A percentile compares a stretch with the other conserved stretches of the same genome.
phyloP scores from a whole-genome alignment of 2,888 invertebrate species.

The Liodrosophila aerea region DNA sequence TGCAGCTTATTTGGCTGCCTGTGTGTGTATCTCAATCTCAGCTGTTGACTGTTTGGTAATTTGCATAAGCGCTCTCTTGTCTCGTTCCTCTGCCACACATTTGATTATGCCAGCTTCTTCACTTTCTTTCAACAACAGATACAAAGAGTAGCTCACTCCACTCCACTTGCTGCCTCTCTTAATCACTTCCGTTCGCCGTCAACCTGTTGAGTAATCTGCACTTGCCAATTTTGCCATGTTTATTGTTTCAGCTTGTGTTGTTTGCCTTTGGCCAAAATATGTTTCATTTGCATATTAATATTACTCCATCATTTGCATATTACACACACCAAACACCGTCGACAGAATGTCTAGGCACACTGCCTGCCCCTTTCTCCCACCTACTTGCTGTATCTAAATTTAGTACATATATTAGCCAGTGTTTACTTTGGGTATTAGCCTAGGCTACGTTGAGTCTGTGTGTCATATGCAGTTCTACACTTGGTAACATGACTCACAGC shows the following conservation, averaged over 20 bases:
- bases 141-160: neutral
- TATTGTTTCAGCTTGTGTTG: conserved; percentile 21
- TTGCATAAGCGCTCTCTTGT: conserved; percentile 73
- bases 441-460: no score
- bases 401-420: no score
- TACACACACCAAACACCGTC: conserved; percentile 18
- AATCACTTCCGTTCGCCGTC: conserved; percentile 69
- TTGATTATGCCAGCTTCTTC: conserved; percentile 58
- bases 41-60: conserved; percentile 50
- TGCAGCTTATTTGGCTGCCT: conserved; percentile 4
- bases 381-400: no score
- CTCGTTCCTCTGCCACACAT: conserved; percentile 47
- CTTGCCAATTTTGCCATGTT: conserved; percentile 53
- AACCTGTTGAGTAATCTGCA: conserved; percentile 60
- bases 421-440: no score
- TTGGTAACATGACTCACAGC: no score
- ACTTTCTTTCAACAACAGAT: conserved; percentile 56
- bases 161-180: conserved; percentile 54
- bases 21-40: conserved; percentile 29
- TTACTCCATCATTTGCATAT: conserved; percentile 23
- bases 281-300: conserved; percentile 14
- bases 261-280: conserved; percentile 13
- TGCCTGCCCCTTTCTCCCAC: neutral
- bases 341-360: conserved; percentile 23
- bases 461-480: no score